These are phyloP conservation scores for Beris morrisii DNA, from an alignment of 2,888 invertebrate genomes.

Conservation along the genomic window DNA sequence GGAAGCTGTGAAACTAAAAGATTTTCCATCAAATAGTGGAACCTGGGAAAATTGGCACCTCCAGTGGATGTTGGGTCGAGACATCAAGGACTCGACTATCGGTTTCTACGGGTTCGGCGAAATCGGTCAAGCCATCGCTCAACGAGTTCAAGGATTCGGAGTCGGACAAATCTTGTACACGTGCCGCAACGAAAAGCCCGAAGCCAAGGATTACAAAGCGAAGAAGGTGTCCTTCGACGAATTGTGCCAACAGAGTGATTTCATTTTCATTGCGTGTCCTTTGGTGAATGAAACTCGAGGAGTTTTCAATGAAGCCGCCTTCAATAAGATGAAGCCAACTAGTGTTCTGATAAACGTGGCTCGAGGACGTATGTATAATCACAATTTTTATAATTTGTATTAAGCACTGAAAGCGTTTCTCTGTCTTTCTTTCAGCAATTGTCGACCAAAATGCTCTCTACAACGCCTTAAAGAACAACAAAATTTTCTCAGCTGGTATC, in stretches of 20 bases:
- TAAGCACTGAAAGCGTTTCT: no score
- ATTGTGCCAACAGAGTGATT: slow-evolving; percentile 65
- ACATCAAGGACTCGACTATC: slow-evolving; percentile 71
- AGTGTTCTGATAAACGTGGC: slow-evolving; percentile 70
- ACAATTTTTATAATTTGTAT: slow-evolving; percentile 22
- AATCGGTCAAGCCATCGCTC: slow-evolving; percentile 70
- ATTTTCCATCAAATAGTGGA: slow-evolving; percentile 35
- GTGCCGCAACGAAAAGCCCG: slow-evolving; percentile 66
- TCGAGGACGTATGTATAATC: slow-evolving; percentile 57
- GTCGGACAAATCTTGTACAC: slow-evolving; percentile 69
- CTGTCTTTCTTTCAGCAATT: slow-evolving; percentile 56
- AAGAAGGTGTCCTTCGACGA: slow-evolving; percentile 63
- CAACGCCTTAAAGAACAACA: slow-evolving; percentile 69
- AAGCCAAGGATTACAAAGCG: slow-evolving; percentile 61
- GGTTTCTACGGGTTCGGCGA: slow-evolving; percentile 77
- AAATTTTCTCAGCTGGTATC: slow-evolving; percentile 85
- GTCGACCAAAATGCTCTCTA: slow-evolving; percentile 82
- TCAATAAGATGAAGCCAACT: slow-evolving; percentile 68
- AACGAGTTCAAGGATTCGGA: slow-evolving; percentile 69
- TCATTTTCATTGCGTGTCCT: slow-evolving; percentile 65
- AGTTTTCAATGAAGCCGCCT: slow-evolving; percentile 64
- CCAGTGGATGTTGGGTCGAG: slow-evolving; percentile 73
- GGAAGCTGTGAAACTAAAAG: neutral
- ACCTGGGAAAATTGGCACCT: slow-evolving; percentile 67
- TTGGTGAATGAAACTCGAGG: slow-evolving; percentile 64